These are phyloP conservation scores for Nemopilema nomurai DNA, from an alignment of 30 jellyfish, hydroid and myxozoan genomes.

Conservation along the genomic window DNA sequence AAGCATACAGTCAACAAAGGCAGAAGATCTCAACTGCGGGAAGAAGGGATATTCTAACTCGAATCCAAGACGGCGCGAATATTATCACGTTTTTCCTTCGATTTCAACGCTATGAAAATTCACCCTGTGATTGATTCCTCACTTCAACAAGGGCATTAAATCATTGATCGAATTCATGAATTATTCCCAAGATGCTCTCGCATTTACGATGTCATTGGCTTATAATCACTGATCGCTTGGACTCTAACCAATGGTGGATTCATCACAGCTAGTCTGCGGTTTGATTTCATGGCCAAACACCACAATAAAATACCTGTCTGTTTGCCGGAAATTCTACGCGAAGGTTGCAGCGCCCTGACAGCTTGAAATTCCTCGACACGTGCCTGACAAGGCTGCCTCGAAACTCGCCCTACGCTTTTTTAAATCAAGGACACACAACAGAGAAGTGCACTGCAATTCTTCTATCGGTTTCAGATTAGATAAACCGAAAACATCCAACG, in stretches of 20 bases:
- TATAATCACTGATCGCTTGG: neutral
- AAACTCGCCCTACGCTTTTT: too few species aligned
- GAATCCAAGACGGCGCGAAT: too few species aligned
- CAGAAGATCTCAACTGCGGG: too few species aligned
- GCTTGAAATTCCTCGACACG: neutral
- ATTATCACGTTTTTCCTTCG: neutral
- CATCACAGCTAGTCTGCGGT: neutral
- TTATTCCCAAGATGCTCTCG: neutral
- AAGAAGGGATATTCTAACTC: too few species aligned
- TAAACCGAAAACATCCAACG: too few species aligned
- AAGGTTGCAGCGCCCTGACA: neutral
- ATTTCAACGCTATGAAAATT: neutral
- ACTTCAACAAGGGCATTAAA: neutral
- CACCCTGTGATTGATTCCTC: neutral
- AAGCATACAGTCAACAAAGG: too few species aligned
- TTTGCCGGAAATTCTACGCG: neutral
- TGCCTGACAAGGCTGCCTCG: neutral
- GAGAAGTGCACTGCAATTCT: too few species aligned
- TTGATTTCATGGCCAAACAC: neutral
- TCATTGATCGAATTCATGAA: neutral
- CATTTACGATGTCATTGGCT: neutral
- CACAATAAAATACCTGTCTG: neutral
- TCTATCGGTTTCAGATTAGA: too few species aligned
- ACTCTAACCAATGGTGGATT: neutral
- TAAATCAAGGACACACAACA: too few species aligned